These are phyloP conservation scores for Tangara arthus DNA, from an alignment of 2,797 vertebrate species.

Conservation along the genomic window DNA sequence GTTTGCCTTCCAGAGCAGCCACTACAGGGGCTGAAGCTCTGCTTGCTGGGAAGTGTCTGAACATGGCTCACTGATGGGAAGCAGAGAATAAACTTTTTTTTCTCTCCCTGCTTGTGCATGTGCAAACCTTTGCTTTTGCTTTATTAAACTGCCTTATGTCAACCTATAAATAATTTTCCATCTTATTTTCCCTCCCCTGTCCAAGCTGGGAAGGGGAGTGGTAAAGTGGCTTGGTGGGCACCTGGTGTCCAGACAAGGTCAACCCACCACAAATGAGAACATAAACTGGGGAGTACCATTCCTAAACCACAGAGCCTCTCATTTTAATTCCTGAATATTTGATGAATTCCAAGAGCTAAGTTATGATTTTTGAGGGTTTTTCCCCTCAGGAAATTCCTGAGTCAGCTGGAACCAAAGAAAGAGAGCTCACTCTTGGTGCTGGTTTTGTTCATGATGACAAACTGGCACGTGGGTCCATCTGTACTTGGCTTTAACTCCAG, in stretches of 20 bases:
- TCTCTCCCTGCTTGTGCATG: not conserved
- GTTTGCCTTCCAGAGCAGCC: not conserved
- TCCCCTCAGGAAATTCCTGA: not conserved
- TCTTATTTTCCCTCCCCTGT: not conserved
- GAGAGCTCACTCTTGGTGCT: not conserved
- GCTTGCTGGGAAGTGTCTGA: not conserved
- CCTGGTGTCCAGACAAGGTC: not conserved
- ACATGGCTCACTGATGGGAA: fast-evolving
- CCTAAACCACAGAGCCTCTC: not conserved
- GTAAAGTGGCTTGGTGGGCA: fast-evolving
- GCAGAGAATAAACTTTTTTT: not conserved
- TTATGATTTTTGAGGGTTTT: not conserved
- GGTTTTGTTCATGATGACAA: not conserved
- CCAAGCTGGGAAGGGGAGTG: not conserved
- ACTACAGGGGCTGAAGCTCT: not conserved
- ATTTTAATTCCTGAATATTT: not conserved
- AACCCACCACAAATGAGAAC: not conserved
- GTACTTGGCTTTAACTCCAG: not conserved
- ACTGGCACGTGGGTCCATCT: not conserved
- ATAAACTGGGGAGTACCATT: not conserved
- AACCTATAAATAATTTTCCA: fast-evolving
- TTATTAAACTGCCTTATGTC: not conserved
- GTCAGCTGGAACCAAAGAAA: not conserved
- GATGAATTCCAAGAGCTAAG: not conserved
- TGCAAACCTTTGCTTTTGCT: not conserved